phyloP scores from a whole-genome alignment of 2,888 invertebrate genomes.

The Xanthia togata region DNA sequence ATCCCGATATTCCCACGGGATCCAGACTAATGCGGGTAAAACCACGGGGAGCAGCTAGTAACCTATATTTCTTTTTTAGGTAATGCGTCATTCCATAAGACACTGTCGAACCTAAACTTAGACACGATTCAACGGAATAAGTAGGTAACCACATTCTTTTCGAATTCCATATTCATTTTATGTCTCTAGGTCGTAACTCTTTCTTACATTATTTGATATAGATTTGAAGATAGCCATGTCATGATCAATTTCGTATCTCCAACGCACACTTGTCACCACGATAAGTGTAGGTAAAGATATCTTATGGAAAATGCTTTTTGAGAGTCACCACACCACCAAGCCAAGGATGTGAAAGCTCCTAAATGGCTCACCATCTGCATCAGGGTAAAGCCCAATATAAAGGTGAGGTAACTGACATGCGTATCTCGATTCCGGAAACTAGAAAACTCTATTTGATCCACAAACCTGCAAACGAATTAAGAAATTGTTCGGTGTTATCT shows the following conservation, averaged over 20 bases:
- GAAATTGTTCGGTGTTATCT: neutral
- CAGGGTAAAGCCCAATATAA: neutral
- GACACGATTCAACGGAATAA: neutral
- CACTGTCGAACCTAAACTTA: neutral
- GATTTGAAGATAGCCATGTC: neutral
- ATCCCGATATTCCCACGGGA: no score
- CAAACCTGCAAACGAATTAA: neutral
- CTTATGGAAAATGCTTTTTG: neutral
- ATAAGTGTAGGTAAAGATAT: neutral
- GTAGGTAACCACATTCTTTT: neutral
- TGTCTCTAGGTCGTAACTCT: neutral
- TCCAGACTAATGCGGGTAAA: no score
- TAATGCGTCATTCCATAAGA: neutral
- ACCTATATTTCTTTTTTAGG: neutral
- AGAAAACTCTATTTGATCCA: neutral
- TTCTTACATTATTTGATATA: neutral
- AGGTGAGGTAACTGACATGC: neutral
- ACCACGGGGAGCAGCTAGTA: no score
- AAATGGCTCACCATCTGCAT: neutral
- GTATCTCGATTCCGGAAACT: neutral
- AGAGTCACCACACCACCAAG: neutral
- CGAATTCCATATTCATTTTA: neutral
- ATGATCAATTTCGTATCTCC: neutral
- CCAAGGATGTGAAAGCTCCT: neutral
- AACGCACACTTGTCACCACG: neutral